phyloP scores from a whole-genome alignment of 2,888 invertebrate genomes.

The Rhyacophila evoluta region DNA sequence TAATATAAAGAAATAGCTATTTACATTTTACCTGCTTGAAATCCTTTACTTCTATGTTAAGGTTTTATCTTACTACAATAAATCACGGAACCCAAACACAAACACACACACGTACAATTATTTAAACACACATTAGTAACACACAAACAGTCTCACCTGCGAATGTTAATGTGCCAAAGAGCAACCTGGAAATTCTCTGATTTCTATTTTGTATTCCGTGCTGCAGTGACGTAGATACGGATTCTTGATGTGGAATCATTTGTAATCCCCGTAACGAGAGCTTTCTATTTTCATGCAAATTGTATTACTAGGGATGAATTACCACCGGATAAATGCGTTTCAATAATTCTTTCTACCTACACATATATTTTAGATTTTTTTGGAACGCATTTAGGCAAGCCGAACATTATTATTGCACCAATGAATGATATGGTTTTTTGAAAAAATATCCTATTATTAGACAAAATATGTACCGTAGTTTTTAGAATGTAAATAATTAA shows the following conservation, averaged over 20 bases:
- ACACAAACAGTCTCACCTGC: conserved; percentile 33
- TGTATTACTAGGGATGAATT: no score
- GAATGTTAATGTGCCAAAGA: conserved; percentile 39
- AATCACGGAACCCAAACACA: conserved; percentile 50
- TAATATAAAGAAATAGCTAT: conserved; percentile 50
- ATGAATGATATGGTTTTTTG: no score
- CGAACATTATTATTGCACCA: no score
- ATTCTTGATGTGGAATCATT: neutral
- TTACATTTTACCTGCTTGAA: conserved; percentile 47
- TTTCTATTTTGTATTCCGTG: conserved; percentile 22
- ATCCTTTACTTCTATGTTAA: conserved; percentile 53
- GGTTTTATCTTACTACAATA: conserved; percentile 51
- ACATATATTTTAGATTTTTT: no score
- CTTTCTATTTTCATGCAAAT: no score
- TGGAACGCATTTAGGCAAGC: no score
- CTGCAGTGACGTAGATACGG: neutral
- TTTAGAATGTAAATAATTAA: no score
- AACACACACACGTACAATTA: neutral
- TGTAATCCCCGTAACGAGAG: no score
- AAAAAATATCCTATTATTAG: no score
- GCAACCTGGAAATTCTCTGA: conserved; percentile 12
- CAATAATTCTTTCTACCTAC: no score
- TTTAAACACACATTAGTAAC: conserved; percentile 24
- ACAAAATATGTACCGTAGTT: no score
- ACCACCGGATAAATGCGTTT: no score